Percentiles rank a stretch among this genome's conserved stretches.
Conservation (phyloP, 2,113 vertebrate genomes). For the Plecturocebus donacophilus region DNA sequence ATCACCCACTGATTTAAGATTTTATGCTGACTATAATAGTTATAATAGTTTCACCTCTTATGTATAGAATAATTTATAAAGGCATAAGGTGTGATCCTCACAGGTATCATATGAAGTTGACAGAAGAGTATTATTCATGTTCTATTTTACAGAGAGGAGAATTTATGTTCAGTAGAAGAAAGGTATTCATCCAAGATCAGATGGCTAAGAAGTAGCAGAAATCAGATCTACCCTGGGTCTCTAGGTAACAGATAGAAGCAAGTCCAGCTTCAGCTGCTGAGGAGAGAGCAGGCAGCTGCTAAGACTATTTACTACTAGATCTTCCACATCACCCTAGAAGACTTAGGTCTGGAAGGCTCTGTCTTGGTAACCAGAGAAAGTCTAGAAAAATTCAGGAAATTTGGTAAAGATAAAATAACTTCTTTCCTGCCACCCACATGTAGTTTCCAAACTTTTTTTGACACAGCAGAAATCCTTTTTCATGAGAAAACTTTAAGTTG, state of each 20-base stretch:
- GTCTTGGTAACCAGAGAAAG: neutral
- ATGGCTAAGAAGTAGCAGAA: neutral
- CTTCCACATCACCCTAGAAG: neutral
- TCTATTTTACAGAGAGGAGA: neutral
- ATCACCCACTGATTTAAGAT: neutral
- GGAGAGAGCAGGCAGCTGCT: neutral
- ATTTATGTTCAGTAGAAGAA: conserved; percentile 37
- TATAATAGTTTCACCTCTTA: conserved; percentile 28
- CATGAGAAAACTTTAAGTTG: neutral
- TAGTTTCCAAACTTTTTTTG: neutral
- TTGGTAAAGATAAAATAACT: neutral
- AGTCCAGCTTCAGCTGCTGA: neutral
- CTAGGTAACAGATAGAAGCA: neutral
- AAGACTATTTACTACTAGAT: neutral
- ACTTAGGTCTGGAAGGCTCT: neutral
- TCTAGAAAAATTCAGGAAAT: neutral
- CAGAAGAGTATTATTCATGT: neutral
- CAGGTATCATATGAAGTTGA: neutral
- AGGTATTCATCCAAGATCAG: neutral
- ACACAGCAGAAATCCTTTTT: neutral
- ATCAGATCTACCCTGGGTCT: neutral
- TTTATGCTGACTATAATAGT: neutral
- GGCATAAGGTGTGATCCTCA: neutral
- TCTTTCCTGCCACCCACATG: neutral
- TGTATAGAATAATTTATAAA: conserved; percentile 9